phyloP scores from a whole-genome alignment of 2,113 vertebrate genomes.

The Furnarius figulus region DNA sequence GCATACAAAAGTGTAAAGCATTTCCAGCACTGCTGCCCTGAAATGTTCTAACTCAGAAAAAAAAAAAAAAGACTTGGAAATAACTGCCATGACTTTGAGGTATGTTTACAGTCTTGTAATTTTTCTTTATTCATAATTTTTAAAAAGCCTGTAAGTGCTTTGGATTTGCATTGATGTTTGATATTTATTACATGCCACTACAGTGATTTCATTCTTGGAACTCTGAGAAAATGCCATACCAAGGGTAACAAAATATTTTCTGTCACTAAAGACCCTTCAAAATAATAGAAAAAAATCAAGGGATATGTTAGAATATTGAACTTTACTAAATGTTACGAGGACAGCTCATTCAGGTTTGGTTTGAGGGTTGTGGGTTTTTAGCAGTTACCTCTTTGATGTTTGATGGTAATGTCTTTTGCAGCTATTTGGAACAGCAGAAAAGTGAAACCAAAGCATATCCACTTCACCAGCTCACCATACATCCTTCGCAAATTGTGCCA shows the following conservation, averaged over 20 bases:
- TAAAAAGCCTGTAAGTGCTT: background rate
- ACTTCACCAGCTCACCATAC: background rate
- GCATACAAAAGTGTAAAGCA: background rate
- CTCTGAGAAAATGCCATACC: background rate
- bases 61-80: background rate
- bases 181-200: background rate
- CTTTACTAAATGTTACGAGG: background rate
- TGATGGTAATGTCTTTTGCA: background rate
- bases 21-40: background rate
- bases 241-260: background rate
- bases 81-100: background rate
- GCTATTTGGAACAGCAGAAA: background rate
- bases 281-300: background rate
- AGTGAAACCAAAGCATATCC: background rate
- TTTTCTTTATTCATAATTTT: background rate
- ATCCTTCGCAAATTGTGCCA: rapidly evolving
- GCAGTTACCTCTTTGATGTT: background rate
- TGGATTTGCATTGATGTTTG: background rate
- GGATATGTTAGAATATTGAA: background rate
- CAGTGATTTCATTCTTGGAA: background rate
- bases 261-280: background rate
- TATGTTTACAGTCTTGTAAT: rapidly evolving
- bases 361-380: background rate
- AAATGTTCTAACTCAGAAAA: background rate
- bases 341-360: background rate